Conservation (phyloP, 2,797 vertebrate species). For the Botia kubotai region DNA sequence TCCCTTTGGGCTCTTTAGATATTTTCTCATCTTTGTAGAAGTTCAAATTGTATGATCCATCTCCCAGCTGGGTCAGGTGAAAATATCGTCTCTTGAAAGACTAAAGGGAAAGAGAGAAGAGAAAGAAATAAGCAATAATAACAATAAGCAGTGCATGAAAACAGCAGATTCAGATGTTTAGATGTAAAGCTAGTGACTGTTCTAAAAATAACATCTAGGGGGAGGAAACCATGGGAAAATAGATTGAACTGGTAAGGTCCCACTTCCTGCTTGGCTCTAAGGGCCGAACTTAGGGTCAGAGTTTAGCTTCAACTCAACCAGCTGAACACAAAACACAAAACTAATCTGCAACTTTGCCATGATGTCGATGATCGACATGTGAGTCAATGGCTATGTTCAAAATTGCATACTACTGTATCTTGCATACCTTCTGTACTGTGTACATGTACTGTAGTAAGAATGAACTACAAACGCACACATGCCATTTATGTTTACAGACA, state of each 20-base stretch:
- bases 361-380: not conserved
- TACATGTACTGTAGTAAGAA: too few relatives aligned
- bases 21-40: conserved; percentile 99
- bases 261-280: conserved; percentile 27
- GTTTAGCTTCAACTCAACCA: not conserved
- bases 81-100: conserved; percentile 99
- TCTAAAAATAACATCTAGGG: conserved; percentile 51
- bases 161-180: not conserved
- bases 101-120: conserved; percentile 67
- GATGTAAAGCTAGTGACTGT: conserved; percentile 18
- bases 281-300: not conserved
- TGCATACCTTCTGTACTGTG: not conserved
- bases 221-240: conserved; percentile 47
- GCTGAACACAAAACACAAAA: not conserved
- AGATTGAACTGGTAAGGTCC: conserved; percentile 11
- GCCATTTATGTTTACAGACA: too few relatives aligned
- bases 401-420: not conserved
- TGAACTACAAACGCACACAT: too few relatives aligned
- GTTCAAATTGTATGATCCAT: conserved; percentile 98
- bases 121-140: not conserved
- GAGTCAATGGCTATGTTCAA: not conserved
- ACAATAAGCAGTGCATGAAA: not conserved
- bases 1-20: conserved; percentile 98
- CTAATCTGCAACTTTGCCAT: not conserved
- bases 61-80: conserved; percentile 94